Evolutionary conservation across 2,113 vertebrate genomes (phyloP).

Genomic region (Tinamus guttatus): DNA sequence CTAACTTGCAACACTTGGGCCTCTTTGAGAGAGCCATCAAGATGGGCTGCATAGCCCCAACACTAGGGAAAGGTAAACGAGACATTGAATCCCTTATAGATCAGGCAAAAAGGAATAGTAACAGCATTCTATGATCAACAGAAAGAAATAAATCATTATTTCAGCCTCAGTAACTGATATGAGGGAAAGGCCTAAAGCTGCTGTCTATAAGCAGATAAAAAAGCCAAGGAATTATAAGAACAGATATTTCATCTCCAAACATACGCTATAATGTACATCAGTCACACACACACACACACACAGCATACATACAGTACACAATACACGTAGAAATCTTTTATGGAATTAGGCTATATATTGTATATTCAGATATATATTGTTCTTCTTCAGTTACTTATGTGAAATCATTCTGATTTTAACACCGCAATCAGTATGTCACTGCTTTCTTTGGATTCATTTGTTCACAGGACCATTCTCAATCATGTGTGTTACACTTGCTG

Average conservation of each 20-base stretch:
- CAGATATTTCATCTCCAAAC: background rate
- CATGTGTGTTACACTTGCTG: background rate
- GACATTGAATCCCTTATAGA: background rate
- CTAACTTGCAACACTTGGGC: background rate
- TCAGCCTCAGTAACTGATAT: background rate
- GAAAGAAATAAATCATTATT: background rate
- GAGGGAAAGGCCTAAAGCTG: background rate
- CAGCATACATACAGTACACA: accelerated
- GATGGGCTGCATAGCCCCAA: background rate
- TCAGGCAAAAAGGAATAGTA: background rate
- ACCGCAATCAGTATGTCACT: background rate
- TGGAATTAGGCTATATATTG: background rate
- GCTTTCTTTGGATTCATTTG: no score
- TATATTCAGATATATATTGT: background rate
- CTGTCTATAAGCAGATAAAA: background rate
- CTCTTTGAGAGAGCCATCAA: background rate
- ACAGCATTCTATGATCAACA: background rate
- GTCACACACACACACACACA: background rate
- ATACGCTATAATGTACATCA: background rate
- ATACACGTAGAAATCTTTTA: background rate
- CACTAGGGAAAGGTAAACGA: background rate
- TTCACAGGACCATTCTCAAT: no score
- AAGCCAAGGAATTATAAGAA: background rate
- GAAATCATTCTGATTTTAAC: background rate
- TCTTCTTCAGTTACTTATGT: background rate